Percentiles rank a stretch among this genome's conserved stretches.
Evolutionary conservation across 1,140 invertebrate species (phyloP).

Genomic region (Danaus plexippus): DNA sequence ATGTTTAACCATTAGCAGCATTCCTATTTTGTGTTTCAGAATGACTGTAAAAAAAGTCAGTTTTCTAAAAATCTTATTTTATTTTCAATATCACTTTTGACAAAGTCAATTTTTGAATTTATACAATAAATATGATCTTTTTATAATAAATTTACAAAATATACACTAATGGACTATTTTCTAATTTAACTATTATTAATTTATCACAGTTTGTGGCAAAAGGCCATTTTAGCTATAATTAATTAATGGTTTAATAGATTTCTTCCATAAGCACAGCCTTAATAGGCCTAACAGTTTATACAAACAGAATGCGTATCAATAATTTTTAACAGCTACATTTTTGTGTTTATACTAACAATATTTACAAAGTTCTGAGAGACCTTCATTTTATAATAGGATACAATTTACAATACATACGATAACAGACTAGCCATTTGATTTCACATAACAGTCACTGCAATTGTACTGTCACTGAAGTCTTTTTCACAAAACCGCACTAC

Average conservation of each 20-base stretch:
- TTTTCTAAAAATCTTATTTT: slow-evolving; percentile 44
- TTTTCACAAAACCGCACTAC: slow-evolving; percentile 22
- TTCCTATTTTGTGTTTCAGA: neutral
- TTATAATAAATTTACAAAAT: slow-evolving; percentile 62
- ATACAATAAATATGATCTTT: slow-evolving; percentile 66
- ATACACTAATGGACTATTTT: slow-evolving; percentile 50
- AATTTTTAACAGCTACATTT: too few species aligned
- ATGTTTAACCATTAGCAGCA: too few species aligned
- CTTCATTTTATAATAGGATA: slow-evolving; percentile 11
- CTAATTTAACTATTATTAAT: slow-evolving; percentile 50
- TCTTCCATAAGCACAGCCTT: slow-evolving; percentile 53
- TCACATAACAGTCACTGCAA: slow-evolving; percentile 43
- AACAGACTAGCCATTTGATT: slow-evolving; percentile 67
- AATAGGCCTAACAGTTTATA: slow-evolving; percentile 32
- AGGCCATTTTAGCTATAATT: slow-evolving; percentile 43
- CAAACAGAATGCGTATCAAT: slow-evolving; percentile 3
- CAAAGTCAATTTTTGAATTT: slow-evolving; percentile 56
- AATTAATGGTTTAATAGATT: slow-evolving; percentile 49
- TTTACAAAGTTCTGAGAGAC: slow-evolving; percentile 6
- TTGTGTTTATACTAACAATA: neutral
- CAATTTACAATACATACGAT: slow-evolving; percentile 56
- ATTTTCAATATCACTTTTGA: slow-evolving; percentile 64
- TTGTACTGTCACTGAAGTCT: slow-evolving; percentile 12
- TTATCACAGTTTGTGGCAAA: slow-evolving; percentile 67
- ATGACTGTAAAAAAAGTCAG: slow-evolving; percentile 29